These are phyloP conservation scores for Ochotona princeps DNA, from an alignment of 2,113 vertebrate species.

Conservation along the genomic window DNA sequence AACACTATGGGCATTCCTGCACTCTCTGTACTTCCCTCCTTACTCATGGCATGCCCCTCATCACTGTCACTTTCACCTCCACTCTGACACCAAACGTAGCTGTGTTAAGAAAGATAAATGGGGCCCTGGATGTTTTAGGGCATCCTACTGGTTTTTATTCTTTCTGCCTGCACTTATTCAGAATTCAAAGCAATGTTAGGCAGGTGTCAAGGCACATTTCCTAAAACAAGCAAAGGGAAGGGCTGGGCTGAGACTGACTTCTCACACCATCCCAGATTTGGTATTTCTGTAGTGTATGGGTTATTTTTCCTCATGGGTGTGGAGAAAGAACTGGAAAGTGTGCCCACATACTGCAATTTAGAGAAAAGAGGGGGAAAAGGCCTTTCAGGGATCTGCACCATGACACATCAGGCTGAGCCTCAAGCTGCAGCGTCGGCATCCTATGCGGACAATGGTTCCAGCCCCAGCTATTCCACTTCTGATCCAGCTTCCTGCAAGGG, in stretches of 20 bases:
- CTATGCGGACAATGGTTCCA: too few species aligned
- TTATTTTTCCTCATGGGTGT: slow-evolving; percentile 72
- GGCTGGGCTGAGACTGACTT: slow-evolving; percentile 56
- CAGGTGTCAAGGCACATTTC: slow-evolving; percentile 25
- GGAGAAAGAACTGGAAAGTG: slow-evolving; percentile 65
- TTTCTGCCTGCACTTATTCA: slow-evolving; percentile 35
- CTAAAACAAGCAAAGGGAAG: slow-evolving; percentile 46
- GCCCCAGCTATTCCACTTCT: too few species aligned
- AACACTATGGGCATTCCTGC: background rate
- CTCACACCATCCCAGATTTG: slow-evolving; percentile 56
- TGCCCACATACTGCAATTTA: slow-evolving; percentile 52
- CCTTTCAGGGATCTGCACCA: too few species aligned
- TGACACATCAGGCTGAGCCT: too few species aligned
- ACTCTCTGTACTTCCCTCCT: accelerated
- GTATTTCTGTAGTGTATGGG: slow-evolving; percentile 46
- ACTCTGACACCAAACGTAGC: background rate
- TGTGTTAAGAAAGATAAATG: background rate
- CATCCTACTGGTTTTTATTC: background rate
- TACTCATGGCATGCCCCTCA: accelerated
- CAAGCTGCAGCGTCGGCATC: too few species aligned
- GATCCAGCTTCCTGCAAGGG: too few species aligned
- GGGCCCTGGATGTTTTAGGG: slow-evolving; percentile 22
- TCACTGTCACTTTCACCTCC: background rate
- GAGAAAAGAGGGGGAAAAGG: background rate
- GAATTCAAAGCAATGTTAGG: slow-evolving; percentile 2